Percentiles rank a stretch among this genome's conserved stretches.
Conservation (phyloP, 2,797 vertebrate species). For the Halcyon leucocephala region DNA sequence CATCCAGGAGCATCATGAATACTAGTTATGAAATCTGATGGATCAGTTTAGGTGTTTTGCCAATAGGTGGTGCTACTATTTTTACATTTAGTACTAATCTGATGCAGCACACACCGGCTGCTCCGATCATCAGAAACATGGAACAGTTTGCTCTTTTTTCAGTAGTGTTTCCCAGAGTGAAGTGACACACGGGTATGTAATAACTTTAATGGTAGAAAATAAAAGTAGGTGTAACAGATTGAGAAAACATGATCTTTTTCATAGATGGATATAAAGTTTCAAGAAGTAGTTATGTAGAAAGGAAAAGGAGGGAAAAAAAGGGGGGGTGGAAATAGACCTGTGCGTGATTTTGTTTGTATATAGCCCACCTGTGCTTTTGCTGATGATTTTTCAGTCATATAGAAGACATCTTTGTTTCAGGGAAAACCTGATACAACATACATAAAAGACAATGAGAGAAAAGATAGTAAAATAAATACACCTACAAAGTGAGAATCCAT, state of each 20-base stretch:
- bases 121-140: background rate
- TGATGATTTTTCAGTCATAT: background rate
- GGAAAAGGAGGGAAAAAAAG: background rate
- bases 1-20: background rate
- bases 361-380: background rate
- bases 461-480: background rate
- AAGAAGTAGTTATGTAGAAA: background rate
- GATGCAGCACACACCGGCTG: background rate
- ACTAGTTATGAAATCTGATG: background rate
- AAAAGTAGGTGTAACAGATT: background rate
- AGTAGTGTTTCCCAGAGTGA: background rate
- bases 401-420: background rate
- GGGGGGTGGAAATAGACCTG: background rate
- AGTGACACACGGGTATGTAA: background rate
- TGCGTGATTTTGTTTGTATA: background rate
- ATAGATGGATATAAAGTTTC: background rate
- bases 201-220: background rate
- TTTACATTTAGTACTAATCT: conserved; percentile 1
- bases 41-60: conserved; percentile 28
- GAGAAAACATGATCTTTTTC: background rate
- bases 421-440: background rate
- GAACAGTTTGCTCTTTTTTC: background rate
- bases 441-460: background rate
- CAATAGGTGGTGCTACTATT: conserved; percentile 67
- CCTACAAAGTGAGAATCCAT: background rate